A percentile compares a stretch with the other conserved stretches of the same genome.
phyloP scores from a whole-genome alignment of 2,113 vertebrate genomes.

The Caretta caretta region DNA sequence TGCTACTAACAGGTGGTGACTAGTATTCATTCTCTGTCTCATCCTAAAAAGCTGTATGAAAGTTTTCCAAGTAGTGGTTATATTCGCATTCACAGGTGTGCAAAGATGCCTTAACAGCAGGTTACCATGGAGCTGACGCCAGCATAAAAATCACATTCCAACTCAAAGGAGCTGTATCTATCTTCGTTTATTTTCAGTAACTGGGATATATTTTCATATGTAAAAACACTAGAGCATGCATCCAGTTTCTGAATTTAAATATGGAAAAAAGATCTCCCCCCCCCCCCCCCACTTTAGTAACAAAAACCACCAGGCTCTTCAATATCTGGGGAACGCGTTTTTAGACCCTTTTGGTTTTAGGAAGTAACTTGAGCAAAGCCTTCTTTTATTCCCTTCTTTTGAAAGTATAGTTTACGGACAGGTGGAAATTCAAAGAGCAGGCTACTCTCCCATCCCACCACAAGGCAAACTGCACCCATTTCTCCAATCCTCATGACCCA shows the following conservation, averaged over 20 bases:
- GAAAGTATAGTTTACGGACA: background rate
- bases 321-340: background rate
- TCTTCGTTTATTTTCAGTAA: no score
- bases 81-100: fast-evolving
- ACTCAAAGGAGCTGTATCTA: no score
- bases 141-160: no score
- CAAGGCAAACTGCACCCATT: background rate
- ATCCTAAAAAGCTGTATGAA: background rate
- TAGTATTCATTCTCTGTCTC: background rate
- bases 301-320: background rate
- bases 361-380: background rate
- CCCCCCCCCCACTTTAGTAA: background rate
- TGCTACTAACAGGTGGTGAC: background rate
- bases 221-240: no score
- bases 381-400: background rate
- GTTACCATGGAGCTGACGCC: no score
- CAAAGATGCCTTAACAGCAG: no score
- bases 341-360: background rate
- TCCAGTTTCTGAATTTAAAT: background rate
- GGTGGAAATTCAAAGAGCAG: background rate
- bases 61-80: background rate
- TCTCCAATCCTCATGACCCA: background rate
- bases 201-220: no score
- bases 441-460: background rate
- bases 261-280: no score